These are phyloP conservation scores for Saguinus imperator DNA, from an alignment of 2,113 vertebrate species.

Conservation along the genomic window DNA sequence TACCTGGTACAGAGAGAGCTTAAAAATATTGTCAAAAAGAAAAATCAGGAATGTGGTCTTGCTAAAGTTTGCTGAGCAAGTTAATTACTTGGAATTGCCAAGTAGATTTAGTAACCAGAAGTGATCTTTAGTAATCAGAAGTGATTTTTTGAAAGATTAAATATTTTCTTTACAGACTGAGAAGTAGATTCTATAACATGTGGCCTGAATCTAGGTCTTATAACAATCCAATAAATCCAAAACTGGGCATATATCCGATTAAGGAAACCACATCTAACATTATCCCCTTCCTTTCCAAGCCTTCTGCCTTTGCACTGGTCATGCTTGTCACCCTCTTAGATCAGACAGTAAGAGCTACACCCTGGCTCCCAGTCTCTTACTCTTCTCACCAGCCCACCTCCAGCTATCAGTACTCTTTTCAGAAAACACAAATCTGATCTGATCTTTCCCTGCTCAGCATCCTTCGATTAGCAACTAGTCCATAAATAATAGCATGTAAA, in stretches of 20 bases:
- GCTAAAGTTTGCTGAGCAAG: not conserved
- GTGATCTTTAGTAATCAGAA: not conserved
- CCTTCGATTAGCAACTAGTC: not conserved
- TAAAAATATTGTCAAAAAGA: not conserved
- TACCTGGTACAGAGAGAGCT: not conserved
- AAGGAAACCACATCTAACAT: not conserved
- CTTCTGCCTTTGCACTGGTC: not conserved
- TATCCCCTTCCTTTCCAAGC: not conserved
- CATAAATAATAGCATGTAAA: not conserved
- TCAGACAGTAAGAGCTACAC: not conserved
- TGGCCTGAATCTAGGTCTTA: not conserved
- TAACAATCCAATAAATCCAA: not conserved
- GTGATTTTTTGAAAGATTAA: not conserved
- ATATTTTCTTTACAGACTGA: not conserved
- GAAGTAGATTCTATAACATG: not conserved
- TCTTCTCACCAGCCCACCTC: not conserved
- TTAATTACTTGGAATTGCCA: not conserved
- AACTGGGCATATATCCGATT: not conserved
- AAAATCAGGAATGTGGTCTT: not conserved
- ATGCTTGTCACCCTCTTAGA: not conserved
- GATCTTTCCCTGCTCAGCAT: not conserved
- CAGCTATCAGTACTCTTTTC: not conserved
- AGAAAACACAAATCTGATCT: not conserved
- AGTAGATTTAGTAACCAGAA: not conserved
- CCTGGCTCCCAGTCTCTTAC: not conserved